Evolutionary conservation across 1,140 invertebrate species (phyloP), one percentile per base, ranked within the genome.

Genomic region (Microplitis mediator): DNA sequence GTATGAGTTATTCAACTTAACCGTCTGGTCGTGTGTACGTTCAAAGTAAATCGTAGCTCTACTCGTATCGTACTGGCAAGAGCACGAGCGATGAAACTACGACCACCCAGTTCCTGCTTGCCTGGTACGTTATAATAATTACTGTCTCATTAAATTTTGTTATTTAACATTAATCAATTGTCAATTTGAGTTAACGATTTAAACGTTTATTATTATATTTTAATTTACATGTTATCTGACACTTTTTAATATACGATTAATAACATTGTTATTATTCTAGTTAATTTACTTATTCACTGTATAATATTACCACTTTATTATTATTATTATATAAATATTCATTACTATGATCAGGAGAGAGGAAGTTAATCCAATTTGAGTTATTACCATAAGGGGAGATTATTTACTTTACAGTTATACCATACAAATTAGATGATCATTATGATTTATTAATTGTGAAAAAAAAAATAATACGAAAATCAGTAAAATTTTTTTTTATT

Each of bases 101-200:
- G 16, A 78, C 73, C 73, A 67, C 65, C 65, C 16, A 71, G 74
- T 75, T 84, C 76, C 81, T 85, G 80, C 73, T 85, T 63, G 64
- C 84, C 84, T 84, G 82, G 77, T 85, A 85, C 84, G 84, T 85
- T 85, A 85, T 85, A 85, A 85, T 85, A 85, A 85, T 85, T 85
- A 85, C 82, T 78, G 81, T 80, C 83, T 85, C 83, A 85, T 85
- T 85, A 85, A 85, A 83, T 84, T 84, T 85, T 85, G 83, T 85
- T 84, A 84, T 85, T 85, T 84, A 85, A 84, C 78, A 81, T 84
- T 84, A 85, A 85, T 85, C 84, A 83, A 85, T 82, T 81, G 79
- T 85, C 84, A 84, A 85, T 72, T 73, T 16, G 32, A 23, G 60
- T 62, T n/a, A 11, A 50, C 13, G 64, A 51, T 64, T 5, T 6